Base-by-base conservation (phyloP, 2,888 invertebrate species). In the Trissolcus japonicus region DNA sequence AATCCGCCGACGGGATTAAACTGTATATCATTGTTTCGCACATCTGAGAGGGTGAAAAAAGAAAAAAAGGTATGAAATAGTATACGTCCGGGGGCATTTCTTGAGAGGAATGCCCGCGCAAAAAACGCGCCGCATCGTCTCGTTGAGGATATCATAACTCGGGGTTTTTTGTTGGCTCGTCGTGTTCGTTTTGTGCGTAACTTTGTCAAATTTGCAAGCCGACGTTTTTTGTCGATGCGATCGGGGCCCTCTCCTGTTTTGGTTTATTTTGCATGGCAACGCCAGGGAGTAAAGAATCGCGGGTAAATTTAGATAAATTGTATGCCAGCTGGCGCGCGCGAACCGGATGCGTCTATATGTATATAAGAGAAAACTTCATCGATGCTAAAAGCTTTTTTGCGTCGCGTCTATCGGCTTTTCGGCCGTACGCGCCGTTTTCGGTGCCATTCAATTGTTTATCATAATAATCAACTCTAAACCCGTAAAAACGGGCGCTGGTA, bases 301-400 rank as follows among this genome's bases (percentile, higher is more conserved):
- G 78, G 71, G 74, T 75, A 71, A 78, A 78, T 78, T 78, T 78
- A 78, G 78, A 78, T 75, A 75, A 78, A 78, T 78, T 62, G 78
- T 66, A 51, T 35, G 78, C 78, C 78, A 74, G 78, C 69, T 78
- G 77, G 65, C 56, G 59, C 60, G 60, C 53, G 67, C 63, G 68
- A 77, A 73, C 78, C 78, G 78, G 78, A 78, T 78, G 69, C 66
- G 73, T 29, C 68, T 78, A 51, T 74, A 69, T 35, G 35, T 35
- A 35, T 78, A 74, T 66, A 73, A 72, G 66, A 69, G 73, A 54
- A 46, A 69, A 56, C 72, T 79, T 81, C 80, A 80, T 81, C 80
- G 79, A 68, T 73, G 79, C 75, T 82, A 81, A 82, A 82, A 82
- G 82, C 82, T 82, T 82, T 82, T 82, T 82, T 80, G 79, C 80